Base-by-base conservation (phyloP, 35 echinoderm and acorn worm genomes). In the Nesometra sesokonis region DNA sequence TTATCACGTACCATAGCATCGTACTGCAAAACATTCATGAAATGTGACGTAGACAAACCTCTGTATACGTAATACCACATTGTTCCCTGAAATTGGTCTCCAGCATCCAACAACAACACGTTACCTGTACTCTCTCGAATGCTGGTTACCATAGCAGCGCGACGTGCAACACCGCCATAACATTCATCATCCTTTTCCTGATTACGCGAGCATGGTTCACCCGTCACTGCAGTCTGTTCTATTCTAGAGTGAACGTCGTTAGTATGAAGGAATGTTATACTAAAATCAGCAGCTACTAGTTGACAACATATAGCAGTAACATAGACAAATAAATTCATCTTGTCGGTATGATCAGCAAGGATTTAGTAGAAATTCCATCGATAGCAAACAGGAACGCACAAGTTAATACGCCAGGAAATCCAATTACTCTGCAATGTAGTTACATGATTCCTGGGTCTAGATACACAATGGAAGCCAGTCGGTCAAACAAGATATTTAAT, bases 1-100 rank as follows among this genome's bases (percentile, higher is more conserved):
- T n/a, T n/a, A n/a, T 0, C 52, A 86, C 95, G 86, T 79, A 97
- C 95, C 95, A 97, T 97, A n/a, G 87, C 92, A 52, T 97, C 91
- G 84, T 97, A 94, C 31, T 82, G 32, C 17, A 93, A 34, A 19
- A 94, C 19, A 27, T 97, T 77, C 92, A 94, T 93, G 43, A 93
- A 97, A 78, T 93, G 85, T 3, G 91, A 89, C 5, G 94, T 87
- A 37, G 94, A 91, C 76, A 85, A 35, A 19, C 94, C 95, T 39
- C 88, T 83, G 77, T 91, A 97, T 0, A 87, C 89, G 32, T 93
- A 91, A 47, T 91, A 97, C 95, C 95, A 97, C 17, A 94, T 85
- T 0, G 95, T 97, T 7, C 92, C 95, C 43, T 97, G 95, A 77
- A 89, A 97, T 36, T 88, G 52, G 46, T 97, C 95, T 40, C 95